phyloP scores from a whole-genome alignment of 1,140 invertebrate genomes.

The Stratiolaelaps scimitus region DNA sequence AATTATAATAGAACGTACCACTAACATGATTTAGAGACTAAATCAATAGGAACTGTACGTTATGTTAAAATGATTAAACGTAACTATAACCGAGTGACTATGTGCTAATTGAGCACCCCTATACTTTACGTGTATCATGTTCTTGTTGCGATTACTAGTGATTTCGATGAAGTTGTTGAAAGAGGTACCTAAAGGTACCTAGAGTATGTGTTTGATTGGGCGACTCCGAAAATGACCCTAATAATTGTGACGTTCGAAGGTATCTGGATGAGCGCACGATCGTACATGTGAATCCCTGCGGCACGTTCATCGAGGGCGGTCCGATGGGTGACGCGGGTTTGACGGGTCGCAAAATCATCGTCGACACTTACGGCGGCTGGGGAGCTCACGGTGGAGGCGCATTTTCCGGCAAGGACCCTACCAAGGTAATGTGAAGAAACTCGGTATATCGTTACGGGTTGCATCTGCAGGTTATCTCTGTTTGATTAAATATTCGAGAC shows the following conservation, averaged over 20 bases:
- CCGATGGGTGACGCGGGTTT: slow-evolving; percentile 91
- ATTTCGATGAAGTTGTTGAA: neutral
- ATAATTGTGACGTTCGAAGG: slow-evolving; percentile 38
- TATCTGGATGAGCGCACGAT: slow-evolving; percentile 82
- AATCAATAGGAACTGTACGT: slow-evolving; percentile 31
- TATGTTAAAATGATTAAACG: no score
- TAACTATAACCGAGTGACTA: no score
- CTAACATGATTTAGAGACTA: slow-evolving; percentile 30
- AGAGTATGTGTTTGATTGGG: neutral
- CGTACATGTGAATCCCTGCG: slow-evolving; percentile 93
- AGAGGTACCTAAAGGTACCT: neutral
- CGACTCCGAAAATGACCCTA: slow-evolving; percentile 38
- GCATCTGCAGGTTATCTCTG: no score
- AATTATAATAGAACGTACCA: no score
- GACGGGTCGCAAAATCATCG: slow-evolving; percentile 92
- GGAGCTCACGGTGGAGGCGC: slow-evolving; percentile 93
- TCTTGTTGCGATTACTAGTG: slow-evolving; percentile 6
- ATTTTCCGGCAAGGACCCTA: slow-evolving; percentile 90
- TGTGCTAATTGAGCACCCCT: no score
- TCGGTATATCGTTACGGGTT: no score
- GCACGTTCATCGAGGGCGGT: slow-evolving; percentile 85
- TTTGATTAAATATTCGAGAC: no score
- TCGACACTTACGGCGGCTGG: slow-evolving; percentile 96
- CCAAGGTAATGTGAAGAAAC: slow-evolving; percentile 48
- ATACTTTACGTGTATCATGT: no score